A percentile compares a stretch with the other conserved stretches of the same genome.
Evolutionary conservation across 2,888 invertebrate species (phyloP).

Genomic region (Baronia brevicornis): DNA sequence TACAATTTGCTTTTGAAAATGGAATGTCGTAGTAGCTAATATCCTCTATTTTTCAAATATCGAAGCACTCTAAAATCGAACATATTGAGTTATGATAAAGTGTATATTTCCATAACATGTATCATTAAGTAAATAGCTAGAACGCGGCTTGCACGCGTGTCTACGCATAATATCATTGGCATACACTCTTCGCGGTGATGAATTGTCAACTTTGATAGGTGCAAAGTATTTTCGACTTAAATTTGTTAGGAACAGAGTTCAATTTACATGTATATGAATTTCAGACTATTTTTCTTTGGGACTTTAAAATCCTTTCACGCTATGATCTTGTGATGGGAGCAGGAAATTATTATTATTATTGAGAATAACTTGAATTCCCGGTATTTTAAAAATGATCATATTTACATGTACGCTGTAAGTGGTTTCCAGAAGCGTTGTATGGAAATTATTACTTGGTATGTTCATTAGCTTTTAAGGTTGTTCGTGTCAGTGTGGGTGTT

Average conservation of each 20-base stretch:
- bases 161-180: constrained; percentile 69
- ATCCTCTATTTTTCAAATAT: constrained; percentile 21
- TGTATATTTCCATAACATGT: constrained; percentile 25
- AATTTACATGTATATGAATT: constrained; percentile 12
- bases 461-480: constrained; percentile 7
- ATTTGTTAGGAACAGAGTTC: constrained; percentile 10
- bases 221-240: constrained; percentile 27
- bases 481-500: constrained; percentile 6
- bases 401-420: constrained; percentile 3
- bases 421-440: too few relatives aligned
- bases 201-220: constrained; percentile 56
- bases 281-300: constrained; percentile 41
- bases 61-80: constrained; percentile 20
- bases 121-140: constrained; percentile 23
- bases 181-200: constrained; percentile 58
- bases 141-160: constrained; percentile 44
- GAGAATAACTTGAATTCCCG: constrained; percentile 7
- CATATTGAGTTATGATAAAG: constrained; percentile 23
- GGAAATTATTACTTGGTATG: too few relatives aligned
- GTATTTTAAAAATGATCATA: constrained; percentile 5
- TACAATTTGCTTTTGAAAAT: constrained; percentile 22
- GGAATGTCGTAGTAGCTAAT: constrained; percentile 21
- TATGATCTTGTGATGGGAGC: constrained; percentile 30
- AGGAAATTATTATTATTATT: constrained; percentile 18
- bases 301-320: constrained; percentile 49